Base-by-base conservation (phyloP, 2,113 vertebrate genomes). In the Calidris pygmaea region DNA sequence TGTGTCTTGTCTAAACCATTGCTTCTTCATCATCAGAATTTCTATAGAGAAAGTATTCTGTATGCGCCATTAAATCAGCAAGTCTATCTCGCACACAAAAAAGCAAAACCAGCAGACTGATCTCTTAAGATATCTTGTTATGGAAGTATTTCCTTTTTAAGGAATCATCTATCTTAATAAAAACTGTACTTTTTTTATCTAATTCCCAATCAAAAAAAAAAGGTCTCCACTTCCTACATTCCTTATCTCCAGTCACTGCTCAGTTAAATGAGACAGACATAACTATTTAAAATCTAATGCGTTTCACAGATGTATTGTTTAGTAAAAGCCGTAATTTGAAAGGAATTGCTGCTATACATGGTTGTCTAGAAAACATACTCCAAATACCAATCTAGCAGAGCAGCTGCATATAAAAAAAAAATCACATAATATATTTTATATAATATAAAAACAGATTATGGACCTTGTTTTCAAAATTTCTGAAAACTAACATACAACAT, bases 21-120 rank as follows among this genome's bases (percentile, higher is more conserved):
- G 66, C 74, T 87, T 85, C 81, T 91, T 85, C 41, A 32, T 75
- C 81, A 95, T 80, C 89, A 93, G 66, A 79, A 85, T 78, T 92
- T 95, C 77, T 70, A 72, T 6, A 60, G 14, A 89, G 74, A 87
- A 96, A 89, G 72, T 41, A 93, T 45, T 56, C 85, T 85, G 81
- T 62, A 87, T 79, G 81, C 39, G 83, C 60, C 35, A 91, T 83
- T 96, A 94, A 94, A 96, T 75, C 71, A 76, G 66, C 32, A 85
- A 89, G 74, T 72, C 27, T 63, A 27, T 34, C 58, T 34, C 47
- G 17, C 13, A 34, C 7, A 30, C 9, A 10, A 63, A 81, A 63
- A 85, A 53, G 30, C 23, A 67, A 84, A 78, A 59, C 20, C 34
- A 79, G 56, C 43, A 77, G 50, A 68, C 16, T 37, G 41, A 1